Conservation (phyloP, 2,113 vertebrate species). For the Catharus minimus region DNA sequence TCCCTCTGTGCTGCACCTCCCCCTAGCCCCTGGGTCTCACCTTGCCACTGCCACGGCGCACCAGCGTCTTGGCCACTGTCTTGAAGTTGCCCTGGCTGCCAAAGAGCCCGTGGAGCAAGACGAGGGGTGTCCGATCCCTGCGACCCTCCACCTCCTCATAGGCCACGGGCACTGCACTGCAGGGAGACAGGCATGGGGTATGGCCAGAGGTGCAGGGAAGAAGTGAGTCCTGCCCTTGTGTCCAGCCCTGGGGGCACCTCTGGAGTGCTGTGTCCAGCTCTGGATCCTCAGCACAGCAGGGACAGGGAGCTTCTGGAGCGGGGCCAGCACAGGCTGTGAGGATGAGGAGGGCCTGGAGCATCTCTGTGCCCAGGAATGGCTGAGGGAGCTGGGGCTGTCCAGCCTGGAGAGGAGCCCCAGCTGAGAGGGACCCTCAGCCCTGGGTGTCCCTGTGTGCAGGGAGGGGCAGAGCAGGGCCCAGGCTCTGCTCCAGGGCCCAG, state of each 20-base stretch:
- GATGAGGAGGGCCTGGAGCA: no score
- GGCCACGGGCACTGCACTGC: slow-evolving; percentile 78
- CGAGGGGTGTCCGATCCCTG: slow-evolving; percentile 76
- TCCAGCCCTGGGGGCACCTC: not conserved
- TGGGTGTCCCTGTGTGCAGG: no score
- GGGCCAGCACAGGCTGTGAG: no score
- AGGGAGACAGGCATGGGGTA: fast-evolving
- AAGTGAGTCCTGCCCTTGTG: not conserved
- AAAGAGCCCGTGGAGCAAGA: slow-evolving; percentile 92
- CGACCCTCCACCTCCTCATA: slow-evolving; percentile 77
- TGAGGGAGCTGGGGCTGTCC: not conserved
- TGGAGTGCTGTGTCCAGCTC: not conserved
- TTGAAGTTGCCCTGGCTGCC: slow-evolving; percentile 90
- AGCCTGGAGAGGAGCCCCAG: not conserved
- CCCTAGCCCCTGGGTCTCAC: slow-evolving; percentile 63
- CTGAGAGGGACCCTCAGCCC: not conserved
- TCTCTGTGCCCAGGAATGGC: not conserved
- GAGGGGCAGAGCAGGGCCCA: no score
- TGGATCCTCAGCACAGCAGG: not conserved
- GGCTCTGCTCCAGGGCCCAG: no score
- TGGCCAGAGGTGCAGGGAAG: fast-evolving
- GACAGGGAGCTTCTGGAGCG: fast-evolving
- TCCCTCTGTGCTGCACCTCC: not conserved
- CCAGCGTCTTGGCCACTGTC: slow-evolving; percentile 84
- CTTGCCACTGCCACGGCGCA: slow-evolving; percentile 84